Evolutionary conservation across 2,797 vertebrate species (phyloP).

Genomic region (Dendrocincla tyrannina): DNA sequence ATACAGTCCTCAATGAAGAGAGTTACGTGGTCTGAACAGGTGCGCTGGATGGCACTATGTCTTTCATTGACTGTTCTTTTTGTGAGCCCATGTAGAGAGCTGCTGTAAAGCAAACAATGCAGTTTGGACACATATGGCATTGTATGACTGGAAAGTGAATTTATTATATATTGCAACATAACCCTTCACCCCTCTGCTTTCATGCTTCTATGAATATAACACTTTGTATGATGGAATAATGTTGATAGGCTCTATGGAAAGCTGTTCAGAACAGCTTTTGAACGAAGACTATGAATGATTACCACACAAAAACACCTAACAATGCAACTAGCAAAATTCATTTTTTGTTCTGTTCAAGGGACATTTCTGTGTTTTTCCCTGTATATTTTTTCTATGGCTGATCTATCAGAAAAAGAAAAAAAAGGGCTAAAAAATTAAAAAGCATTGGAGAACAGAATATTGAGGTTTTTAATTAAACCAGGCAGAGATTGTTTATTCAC

Average conservation of each 20-base stretch:
- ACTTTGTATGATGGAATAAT: not conserved
- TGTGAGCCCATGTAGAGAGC: not conserved
- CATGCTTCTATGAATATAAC: not conserved
- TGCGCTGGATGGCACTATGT: not conserved
- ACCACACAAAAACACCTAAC: not conserved
- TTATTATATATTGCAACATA: not conserved
- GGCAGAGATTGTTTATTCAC: not conserved
- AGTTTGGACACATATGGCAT: not conserved
- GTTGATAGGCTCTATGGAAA: not conserved
- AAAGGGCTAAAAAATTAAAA: not conserved
- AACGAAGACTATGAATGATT: not conserved
- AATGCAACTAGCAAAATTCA: not conserved
- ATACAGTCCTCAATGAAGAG: not conserved
- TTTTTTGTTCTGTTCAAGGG: not conserved
- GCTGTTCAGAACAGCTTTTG: not conserved
- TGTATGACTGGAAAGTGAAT: not conserved
- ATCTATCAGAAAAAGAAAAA: not conserved
- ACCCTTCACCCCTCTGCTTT: not conserved
- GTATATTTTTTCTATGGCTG: not conserved
- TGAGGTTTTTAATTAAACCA: conserved; percentile 8
- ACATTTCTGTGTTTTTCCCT: not conserved
- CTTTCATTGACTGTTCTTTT: not conserved
- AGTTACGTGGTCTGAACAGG: not conserved
- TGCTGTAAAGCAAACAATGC: not conserved
- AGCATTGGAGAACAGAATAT: not conserved